A percentile compares a stretch with the other conserved stretches of the same genome.
Evolutionary conservation across 2,797 vertebrate species (phyloP).

Genomic region (Garrulus glandarius): DNA sequence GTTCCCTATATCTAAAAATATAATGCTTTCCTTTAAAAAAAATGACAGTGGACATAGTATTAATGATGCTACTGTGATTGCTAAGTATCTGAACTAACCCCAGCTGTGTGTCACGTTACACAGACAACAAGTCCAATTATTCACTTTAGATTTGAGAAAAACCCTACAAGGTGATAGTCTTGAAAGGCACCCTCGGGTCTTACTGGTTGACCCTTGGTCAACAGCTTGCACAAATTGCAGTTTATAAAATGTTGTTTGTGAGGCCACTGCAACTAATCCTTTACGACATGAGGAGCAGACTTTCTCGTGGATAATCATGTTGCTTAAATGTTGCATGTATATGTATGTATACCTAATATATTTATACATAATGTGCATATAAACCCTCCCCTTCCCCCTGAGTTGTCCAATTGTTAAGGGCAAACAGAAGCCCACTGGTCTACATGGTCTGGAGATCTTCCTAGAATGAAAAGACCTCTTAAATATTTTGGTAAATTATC

Average conservation of each 20-base stretch:
- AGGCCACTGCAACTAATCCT: not conserved
- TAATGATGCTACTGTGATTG: not conserved
- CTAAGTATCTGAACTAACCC: not conserved
- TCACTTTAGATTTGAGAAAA: not conserved
- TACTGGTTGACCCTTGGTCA: not conserved
- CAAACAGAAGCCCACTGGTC: not conserved
- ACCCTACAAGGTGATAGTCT: not conserved
- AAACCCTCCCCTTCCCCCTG: not conserved
- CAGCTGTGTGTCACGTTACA: not conserved
- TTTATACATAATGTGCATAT: not conserved
- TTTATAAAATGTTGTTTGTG: not conserved
- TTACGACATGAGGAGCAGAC: not conserved
- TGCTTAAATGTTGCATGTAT: not conserved
- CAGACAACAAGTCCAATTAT: not conserved
- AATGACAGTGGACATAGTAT: not conserved
- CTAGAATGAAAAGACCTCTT: not conserved
- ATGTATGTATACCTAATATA: not conserved
- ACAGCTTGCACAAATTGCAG: not conserved
- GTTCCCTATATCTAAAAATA: not conserved
- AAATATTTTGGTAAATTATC: not conserved
- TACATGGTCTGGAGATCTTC: not conserved
- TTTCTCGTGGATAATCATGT: not conserved
- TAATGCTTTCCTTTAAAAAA: not conserved
- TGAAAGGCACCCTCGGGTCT: not conserved
- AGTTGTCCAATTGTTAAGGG: not conserved